A percentile compares a stretch with the other conserved stretches of the same genome.
Conservation (phyloP, 2,888 invertebrate species). For the Dryocosmus kuriphilus region DNA sequence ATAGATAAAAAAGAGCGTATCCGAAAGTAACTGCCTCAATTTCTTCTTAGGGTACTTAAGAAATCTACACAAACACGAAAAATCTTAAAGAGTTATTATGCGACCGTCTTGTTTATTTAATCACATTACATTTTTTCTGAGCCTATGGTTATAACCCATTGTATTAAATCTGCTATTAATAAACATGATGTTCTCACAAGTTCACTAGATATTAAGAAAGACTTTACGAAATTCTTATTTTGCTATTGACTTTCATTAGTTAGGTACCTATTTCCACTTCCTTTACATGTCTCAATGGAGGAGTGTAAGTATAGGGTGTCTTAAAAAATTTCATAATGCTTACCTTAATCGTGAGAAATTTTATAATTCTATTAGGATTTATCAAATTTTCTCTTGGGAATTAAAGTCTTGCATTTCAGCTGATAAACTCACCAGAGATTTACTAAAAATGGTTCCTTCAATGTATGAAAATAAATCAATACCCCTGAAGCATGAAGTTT, state of each 20-base stretch:
- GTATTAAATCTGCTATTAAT: conserved; percentile 17
- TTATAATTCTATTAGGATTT: neutral
- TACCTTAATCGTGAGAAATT: conserved; percentile 15
- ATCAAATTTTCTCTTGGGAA: neutral
- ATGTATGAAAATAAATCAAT: too few species aligned
- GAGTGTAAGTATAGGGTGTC: neutral
- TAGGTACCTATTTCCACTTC: conserved; percentile 13
- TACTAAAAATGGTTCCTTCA: too few species aligned
- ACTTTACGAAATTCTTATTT: conserved; percentile 21
- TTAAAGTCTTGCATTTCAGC: neutral
- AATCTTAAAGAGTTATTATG: neutral
- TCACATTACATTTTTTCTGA: conserved; percentile 3
- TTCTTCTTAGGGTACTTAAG: neutral
- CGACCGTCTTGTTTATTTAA: conserved; percentile 10
- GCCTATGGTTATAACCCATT: conserved; percentile 11
- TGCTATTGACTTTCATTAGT: conserved; percentile 33
- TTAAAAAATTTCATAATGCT: conserved; percentile 11
- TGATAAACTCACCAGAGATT: neutral
- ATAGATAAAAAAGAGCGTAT: too few species aligned
- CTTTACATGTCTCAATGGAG: conserved; percentile 1
- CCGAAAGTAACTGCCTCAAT: neutral
- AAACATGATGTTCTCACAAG: conserved; percentile 22
- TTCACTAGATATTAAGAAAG: conserved; percentile 13
- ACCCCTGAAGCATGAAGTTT: too few species aligned
- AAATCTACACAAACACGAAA: neutral